Evolutionary conservation across 2,113 vertebrate species (phyloP).

Genomic region (Cairina moschata): DNA sequence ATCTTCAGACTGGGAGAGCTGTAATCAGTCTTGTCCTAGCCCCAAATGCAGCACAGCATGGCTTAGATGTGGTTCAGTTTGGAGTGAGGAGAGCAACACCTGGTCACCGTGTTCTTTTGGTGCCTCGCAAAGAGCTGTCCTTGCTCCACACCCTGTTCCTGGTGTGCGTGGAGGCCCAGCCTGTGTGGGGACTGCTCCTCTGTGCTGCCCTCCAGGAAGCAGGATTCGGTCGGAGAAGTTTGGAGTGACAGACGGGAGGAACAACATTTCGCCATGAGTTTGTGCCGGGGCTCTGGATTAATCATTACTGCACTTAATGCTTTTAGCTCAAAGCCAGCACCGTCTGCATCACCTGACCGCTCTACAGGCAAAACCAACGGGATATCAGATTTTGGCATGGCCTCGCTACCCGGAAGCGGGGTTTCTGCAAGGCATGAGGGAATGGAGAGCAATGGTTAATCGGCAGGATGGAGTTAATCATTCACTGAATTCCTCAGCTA

Average conservation of each 20-base stretch:
- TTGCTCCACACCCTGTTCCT: background rate
- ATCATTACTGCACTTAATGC: slow-evolving; percentile 37
- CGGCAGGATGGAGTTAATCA: slow-evolving; percentile 55
- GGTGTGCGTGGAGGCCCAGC: background rate
- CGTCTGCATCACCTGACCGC: background rate
- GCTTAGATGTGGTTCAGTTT: background rate
- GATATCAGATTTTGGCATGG: slow-evolving; percentile 49
- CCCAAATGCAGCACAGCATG: rapidly evolving
- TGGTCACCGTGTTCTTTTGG: rapidly evolving
- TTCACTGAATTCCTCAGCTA: slow-evolving; percentile 52
- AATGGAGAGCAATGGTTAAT: slow-evolving; percentile 40
- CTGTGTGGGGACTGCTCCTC: background rate
- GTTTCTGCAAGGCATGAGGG: background rate
- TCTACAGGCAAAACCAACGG: background rate
- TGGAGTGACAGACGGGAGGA: background rate
- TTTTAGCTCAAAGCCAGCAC: background rate
- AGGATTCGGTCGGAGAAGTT: background rate
- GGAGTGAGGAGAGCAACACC: background rate
- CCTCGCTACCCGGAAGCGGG: background rate
- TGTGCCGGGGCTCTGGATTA: background rate
- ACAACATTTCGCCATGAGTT: background rate
- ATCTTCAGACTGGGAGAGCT: background rate
- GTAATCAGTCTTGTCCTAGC: rapidly evolving
- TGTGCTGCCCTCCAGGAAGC: background rate
- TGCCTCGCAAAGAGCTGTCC: background rate